Percentiles rank a stretch among this genome's conserved stretches.
phyloP scores from a whole-genome alignment of 2,113 vertebrate species.

The Oplegnathus fasciatus region DNA sequence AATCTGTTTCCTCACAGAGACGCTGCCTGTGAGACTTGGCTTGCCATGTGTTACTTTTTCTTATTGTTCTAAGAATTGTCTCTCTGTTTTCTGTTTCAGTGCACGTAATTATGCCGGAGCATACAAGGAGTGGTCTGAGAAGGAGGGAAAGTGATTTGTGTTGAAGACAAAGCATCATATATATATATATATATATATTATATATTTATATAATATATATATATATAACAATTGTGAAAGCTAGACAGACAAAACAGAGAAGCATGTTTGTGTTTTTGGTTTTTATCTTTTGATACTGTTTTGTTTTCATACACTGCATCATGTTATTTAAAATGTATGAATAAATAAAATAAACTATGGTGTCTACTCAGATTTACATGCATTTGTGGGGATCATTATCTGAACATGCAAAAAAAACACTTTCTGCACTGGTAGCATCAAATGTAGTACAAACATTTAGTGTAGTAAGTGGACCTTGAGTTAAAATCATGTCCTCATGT shows the following conservation, averaged over 20 bases:
- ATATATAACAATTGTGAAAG: not conserved
- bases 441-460: not conserved
- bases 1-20: not conserved
- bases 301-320: not conserved
- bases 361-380: not conserved
- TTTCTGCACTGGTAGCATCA: not conserved
- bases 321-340: conserved; percentile 17
- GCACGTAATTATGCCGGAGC: conserved; percentile 85
- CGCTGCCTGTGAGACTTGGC: not conserved
- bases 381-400: conserved; percentile 4
- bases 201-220: conserved; percentile 5
- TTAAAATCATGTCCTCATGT: not conserved
- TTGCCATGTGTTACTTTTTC: not conserved
- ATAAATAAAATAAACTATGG: conserved; percentile 14
- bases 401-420: too few relatives aligned
- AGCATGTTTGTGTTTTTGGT: not conserved
- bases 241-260: not conserved
- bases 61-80: not conserved
- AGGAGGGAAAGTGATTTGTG: conserved; percentile 69
- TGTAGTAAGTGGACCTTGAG: not conserved
- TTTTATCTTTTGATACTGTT: not conserved
- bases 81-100: conserved; percentile 72
- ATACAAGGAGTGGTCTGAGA: conserved; percentile 86
- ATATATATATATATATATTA: not conserved
- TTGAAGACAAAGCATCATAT: not conserved